Evolutionary conservation across 1,140 invertebrate species (phyloP).

Genomic region (Arion vulgaris): DNA sequence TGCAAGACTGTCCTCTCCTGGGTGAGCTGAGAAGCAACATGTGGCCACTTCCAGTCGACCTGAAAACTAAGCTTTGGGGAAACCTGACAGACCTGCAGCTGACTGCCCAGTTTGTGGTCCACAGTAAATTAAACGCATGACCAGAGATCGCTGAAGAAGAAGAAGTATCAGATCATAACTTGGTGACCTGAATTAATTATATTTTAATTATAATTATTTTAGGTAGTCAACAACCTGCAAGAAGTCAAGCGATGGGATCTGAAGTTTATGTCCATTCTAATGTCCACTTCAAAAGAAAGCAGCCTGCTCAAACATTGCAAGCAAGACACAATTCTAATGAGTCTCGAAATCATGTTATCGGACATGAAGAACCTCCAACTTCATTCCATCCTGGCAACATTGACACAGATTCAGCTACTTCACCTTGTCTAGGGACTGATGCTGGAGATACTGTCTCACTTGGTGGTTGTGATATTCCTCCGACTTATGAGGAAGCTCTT

Average conservation of each 20-base stretch:
- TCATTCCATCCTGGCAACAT: neutral
- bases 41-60: too few relatives aligned
- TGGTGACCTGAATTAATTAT: too few relatives aligned
- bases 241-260: neutral
- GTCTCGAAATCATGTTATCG: neutral
- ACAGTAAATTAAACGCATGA: too few relatives aligned
- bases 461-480: constrained; percentile 40
- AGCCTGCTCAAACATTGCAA: neutral
- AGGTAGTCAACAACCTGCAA: neutral
- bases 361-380: neutral
- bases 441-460: neutral
- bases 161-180: too few relatives aligned
- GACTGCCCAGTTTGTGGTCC: too few relatives aligned
- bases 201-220: neutral
- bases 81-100: too few relatives aligned
- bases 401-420: neutral
- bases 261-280: constrained; percentile 41
- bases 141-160: too few relatives aligned
- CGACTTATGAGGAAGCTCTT: constrained; percentile 49
- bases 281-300: constrained; percentile 2
- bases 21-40: too few relatives aligned
- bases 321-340: neutral
- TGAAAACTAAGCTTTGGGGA: too few relatives aligned
- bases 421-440: neutral
- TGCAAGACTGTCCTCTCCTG: too few relatives aligned